Conservation (phyloP, 2,113 vertebrate species). For the Macquaria ambigua region DNA sequence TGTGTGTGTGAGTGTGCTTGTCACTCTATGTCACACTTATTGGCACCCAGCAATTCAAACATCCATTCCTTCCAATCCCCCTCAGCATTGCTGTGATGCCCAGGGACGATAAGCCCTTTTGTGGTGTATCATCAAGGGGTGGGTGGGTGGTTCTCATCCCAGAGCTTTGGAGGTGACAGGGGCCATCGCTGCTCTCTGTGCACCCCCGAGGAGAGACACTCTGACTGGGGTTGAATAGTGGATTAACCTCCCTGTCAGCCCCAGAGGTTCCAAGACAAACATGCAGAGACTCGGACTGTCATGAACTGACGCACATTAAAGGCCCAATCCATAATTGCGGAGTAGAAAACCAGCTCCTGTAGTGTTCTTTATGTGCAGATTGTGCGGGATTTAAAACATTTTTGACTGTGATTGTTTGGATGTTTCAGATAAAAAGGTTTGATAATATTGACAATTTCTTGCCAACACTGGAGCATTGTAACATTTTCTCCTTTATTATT, state of each 20-base stretch:
- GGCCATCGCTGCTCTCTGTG: conserved; percentile 41
- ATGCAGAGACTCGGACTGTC: conserved; percentile 39
- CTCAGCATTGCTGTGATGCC: conserved; percentile 48
- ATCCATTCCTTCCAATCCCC: conserved; percentile 45
- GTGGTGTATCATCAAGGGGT: conserved; percentile 22
- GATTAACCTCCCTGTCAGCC: conserved; percentile 71
- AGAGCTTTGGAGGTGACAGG: conserved; percentile 51
- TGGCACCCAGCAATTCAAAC: conserved; percentile 63
- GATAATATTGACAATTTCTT: not conserved
- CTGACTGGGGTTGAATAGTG: conserved; percentile 62
- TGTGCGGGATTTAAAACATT: not conserved
- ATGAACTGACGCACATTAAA: conserved; percentile 35
- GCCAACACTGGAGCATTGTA: not conserved
- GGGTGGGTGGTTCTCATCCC: not conserved
- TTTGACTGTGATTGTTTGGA: not conserved
- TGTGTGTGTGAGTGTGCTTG: conserved; percentile 26
- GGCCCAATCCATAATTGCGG: conserved; percentile 8
- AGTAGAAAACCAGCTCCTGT: not conserved
- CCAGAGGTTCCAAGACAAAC: conserved; percentile 57
- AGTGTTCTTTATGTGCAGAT: not conserved
- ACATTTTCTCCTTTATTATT: not conserved
- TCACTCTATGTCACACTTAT: conserved; percentile 52
- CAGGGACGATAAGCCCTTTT: conserved; percentile 53
- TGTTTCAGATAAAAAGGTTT: not conserved
- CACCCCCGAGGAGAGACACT: conserved; percentile 49